Conservation (phyloP, 2,797 vertebrate species). For the Poecilia gillii region DNA sequence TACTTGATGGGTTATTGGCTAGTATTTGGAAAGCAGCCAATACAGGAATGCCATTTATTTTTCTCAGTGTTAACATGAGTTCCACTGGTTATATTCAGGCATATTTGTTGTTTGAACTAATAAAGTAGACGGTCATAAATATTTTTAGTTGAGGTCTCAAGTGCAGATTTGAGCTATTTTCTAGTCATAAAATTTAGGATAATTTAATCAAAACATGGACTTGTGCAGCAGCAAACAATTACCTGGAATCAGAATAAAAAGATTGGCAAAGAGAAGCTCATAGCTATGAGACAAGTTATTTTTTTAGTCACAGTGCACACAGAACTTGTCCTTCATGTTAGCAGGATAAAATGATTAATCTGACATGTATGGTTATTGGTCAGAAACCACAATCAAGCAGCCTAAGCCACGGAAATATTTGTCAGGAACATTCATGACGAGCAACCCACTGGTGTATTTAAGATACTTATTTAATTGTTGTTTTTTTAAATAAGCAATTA, state of each 20-base stretch:
- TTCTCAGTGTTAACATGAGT: too few relatives aligned
- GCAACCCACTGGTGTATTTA: not conserved
- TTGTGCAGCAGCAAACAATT: not conserved
- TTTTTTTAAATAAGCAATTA: constrained; percentile 14
- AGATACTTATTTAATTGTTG: not conserved
- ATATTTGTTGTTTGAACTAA: not conserved
- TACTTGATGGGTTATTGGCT: not conserved
- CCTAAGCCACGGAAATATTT: not conserved
- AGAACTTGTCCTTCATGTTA: not conserved
- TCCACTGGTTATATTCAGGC: not conserved
- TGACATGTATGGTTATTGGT: not conserved
- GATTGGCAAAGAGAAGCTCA: not conserved
- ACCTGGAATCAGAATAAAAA: not conserved
- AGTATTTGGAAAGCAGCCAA: not conserved
- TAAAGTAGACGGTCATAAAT: not conserved
- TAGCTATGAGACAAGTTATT: not conserved
- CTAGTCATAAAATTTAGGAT: not conserved
- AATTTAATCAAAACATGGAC: not conserved
- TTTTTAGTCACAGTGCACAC: not conserved
- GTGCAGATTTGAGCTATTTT: not conserved
- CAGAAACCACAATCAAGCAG: not conserved
- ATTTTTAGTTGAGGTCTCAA: not conserved
- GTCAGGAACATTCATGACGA: not conserved
- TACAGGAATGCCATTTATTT: too few relatives aligned
- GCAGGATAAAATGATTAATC: not conserved